Evolutionary conservation across 1,140 invertebrate species (phyloP).

Genomic region (Cataglyphis hispanica): DNA sequence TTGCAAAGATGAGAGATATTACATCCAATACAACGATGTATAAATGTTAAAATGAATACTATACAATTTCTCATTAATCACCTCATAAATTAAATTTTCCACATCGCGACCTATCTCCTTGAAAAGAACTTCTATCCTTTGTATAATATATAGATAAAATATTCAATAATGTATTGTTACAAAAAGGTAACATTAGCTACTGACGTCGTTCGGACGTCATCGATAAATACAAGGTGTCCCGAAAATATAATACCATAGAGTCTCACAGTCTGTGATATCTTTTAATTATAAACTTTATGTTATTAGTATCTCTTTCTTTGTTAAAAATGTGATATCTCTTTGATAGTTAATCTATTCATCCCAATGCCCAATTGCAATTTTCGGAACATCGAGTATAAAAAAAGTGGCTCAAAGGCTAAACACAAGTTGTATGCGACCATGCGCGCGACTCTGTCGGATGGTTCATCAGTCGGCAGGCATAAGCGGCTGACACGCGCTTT

Average conservation of each 20-base stretch:
- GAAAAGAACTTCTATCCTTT: not conserved
- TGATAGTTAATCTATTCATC: not conserved
- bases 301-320: no score
- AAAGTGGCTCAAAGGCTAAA: not conserved
- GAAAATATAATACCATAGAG: not conserved
- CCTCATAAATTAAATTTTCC: slow-evolving; percentile 29
- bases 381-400: not conserved
- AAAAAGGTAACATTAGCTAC: slow-evolving; percentile 18
- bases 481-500: slow-evolving; percentile 59
- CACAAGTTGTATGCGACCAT: slow-evolving; percentile 35
- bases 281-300: not conserved
- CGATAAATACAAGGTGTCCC: slow-evolving; percentile 13
- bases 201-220: slow-evolving; percentile 33
- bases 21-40: slow-evolving; percentile 81
- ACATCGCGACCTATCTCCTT: not conserved
- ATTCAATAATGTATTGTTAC: slow-evolving; percentile 7
- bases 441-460: slow-evolving; percentile 19
- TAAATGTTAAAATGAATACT: slow-evolving; percentile 83
- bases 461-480: slow-evolving; percentile 59
- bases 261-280: not conserved
- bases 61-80: slow-evolving; percentile 78
- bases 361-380: not conserved
- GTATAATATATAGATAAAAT: not conserved
- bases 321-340: not conserved
- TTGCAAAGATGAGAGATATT: slow-evolving; percentile 76